A percentile compares a stretch with the other conserved stretches of the same genome.
Evolutionary conservation across 2,113 vertebrate species (phyloP).

Genomic region (Salminus brasiliensis): DNA sequence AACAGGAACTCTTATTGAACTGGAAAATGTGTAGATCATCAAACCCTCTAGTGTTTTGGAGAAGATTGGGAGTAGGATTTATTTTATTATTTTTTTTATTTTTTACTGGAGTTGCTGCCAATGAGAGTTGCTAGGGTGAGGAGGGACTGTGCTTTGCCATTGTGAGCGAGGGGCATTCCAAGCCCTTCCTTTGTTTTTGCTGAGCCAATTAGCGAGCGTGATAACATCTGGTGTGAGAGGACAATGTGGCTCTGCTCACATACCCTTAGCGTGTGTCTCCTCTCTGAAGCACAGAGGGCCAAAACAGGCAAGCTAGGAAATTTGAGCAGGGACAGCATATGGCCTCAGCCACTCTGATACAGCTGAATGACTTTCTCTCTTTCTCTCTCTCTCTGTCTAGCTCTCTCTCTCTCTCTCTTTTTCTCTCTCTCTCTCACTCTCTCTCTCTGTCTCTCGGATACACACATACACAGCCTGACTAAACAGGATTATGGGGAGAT

Average conservation of each 20-base stretch:
- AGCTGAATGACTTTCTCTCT: constrained; percentile 45
- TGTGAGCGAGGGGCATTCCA: constrained; percentile 63
- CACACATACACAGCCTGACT: constrained; percentile 34
- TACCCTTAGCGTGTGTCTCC: constrained; percentile 61
- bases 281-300: constrained; percentile 42
- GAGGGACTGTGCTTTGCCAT: constrained; percentile 26
- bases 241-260: constrained; percentile 66
- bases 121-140: constrained; percentile 33
- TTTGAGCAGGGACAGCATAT: constrained; percentile 69
- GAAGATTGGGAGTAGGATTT: neutral
- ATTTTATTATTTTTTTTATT: too few species aligned
- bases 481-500: constrained; percentile 45
- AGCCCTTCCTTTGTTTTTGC: constrained; percentile 75
- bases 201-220: constrained; percentile 74
- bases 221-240: constrained; percentile 75
- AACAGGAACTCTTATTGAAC: neutral
- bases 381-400: constrained; percentile 7
- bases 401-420: neutral
- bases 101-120: constrained; percentile 17
- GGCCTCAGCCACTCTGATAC: constrained; percentile 65
- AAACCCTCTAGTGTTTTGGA: neutral
- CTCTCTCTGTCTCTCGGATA: constrained; percentile 11
- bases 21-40: neutral
- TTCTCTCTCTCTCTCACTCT: neutral
- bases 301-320: constrained; percentile 61